Conservation (phyloP, 2,888 invertebrate species). For the Galeruca laticollis region DNA sequence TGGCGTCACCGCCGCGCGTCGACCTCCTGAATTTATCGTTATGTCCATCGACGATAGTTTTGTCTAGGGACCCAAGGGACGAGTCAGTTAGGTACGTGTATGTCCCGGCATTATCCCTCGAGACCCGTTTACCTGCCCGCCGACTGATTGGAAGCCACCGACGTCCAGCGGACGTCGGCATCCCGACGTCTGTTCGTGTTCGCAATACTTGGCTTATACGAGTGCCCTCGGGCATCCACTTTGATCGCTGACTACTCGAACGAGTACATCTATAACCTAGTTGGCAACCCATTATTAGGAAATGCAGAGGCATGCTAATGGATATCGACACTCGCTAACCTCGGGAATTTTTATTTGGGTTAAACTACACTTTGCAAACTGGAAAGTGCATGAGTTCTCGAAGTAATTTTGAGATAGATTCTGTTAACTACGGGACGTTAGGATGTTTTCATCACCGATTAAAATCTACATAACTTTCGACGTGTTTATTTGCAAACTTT, state of each 20-base stretch:
- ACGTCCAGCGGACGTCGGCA: slow-evolving; percentile 41
- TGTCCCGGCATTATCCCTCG: slow-evolving; percentile 60
- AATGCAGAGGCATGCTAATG: slow-evolving; percentile 9
- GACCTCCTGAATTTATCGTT: slow-evolving; percentile 61
- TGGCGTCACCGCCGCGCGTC: slow-evolving; percentile 22
- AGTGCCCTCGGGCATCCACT: slow-evolving; percentile 13
- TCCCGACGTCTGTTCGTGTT: slow-evolving; percentile 14
- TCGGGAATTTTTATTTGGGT: not conserved
- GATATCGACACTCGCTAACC: not conserved
- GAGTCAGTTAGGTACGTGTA: slow-evolving; percentile 66
- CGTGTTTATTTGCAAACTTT: not conserved
- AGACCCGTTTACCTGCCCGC: slow-evolving; percentile 67
- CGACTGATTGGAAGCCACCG: slow-evolving; percentile 65
- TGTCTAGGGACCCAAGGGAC: slow-evolving; percentile 60
- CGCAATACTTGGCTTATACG: slow-evolving; percentile 9
- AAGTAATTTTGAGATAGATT: not conserved
- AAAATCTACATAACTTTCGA: not conserved
- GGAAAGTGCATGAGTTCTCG: not conserved
- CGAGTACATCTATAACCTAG: not conserved
- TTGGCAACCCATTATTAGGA: not conserved
- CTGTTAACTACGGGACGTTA: not conserved
- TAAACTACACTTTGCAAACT: slow-evolving; percentile 1
- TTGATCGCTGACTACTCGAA: not conserved
- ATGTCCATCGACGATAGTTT: slow-evolving; percentile 61
- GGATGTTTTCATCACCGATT: not conserved